Percentiles rank a stretch among this genome's conserved stretches.
phyloP scores from a whole-genome alignment of 2,113 vertebrate species.

The mouse (Mus musculus) region DNA sequence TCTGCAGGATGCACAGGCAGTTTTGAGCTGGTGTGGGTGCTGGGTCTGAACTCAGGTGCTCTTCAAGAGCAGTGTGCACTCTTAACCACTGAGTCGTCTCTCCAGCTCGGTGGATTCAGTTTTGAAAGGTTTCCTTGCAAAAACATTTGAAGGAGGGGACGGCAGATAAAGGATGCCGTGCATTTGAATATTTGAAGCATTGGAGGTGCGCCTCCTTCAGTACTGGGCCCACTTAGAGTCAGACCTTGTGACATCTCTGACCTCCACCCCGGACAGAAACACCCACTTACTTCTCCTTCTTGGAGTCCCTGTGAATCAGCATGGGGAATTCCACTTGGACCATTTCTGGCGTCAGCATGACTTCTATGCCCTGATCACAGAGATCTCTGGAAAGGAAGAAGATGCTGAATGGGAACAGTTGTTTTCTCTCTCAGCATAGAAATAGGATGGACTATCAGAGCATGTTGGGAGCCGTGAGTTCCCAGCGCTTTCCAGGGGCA shows the following conservation, averaged over 20 bases:
- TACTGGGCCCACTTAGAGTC: neutral
- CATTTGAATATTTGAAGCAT: neutral
- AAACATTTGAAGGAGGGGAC: neutral
- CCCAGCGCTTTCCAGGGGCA: neutral
- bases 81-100: neutral
- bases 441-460: neutral
- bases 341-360: slow-evolving; percentile 91
- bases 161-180: neutral
- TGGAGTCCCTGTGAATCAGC: slow-evolving; percentile 49
- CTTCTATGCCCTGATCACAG: slow-evolving; percentile 81
- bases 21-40: neutral
- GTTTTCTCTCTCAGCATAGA: slow-evolving; percentile 19
- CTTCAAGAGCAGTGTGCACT: too few species aligned
- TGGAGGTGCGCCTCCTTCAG: neutral
- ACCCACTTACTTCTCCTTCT: slow-evolving; percentile 73
- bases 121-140: slow-evolving; percentile 1
- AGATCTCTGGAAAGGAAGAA: slow-evolving; percentile 83
- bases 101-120: neutral
- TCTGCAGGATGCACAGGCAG: neutral
- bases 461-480: neutral
- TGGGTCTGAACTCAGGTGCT: neutral
- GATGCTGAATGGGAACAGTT: slow-evolving; percentile 2
- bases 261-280: neutral
- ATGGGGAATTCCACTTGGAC: slow-evolving; percentile 90
- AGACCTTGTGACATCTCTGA: neutral